Conservation (phyloP, 2,797 vertebrate species). For the Sylvia borin region DNA sequence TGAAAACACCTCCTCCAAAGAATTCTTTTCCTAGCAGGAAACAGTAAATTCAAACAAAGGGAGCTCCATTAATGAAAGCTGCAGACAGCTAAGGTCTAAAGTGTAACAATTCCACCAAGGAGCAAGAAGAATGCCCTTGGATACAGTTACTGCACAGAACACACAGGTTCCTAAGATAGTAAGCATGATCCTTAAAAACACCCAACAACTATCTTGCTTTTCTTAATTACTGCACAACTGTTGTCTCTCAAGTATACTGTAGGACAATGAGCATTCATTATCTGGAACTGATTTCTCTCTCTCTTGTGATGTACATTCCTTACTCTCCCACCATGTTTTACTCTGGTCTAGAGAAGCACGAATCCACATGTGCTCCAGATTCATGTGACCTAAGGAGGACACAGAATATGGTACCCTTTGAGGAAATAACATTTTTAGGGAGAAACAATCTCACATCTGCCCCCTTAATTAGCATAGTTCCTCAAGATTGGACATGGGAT, state of each 20-base stretch:
- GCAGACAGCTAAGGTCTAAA: not conserved
- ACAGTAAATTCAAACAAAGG: not conserved
- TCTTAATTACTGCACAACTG: not conserved
- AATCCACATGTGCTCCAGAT: not conserved
- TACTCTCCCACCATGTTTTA: not conserved
- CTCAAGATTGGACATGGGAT: not conserved
- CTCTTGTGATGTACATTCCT: not conserved
- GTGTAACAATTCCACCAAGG: fast-evolving
- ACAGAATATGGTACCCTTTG: not conserved
- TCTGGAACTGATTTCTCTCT: not conserved
- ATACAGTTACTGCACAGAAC: not conserved
- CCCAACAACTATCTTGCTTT: not conserved
- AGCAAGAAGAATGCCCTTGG: not conserved
- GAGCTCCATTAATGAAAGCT: not conserved
- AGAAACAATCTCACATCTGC: not conserved
- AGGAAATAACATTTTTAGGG: not conserved
- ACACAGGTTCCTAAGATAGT: not conserved
- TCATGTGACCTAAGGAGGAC: not conserved
- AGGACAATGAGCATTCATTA: not conserved
- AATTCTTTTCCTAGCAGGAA: not conserved
- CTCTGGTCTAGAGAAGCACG: not conserved
- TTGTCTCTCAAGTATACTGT: not conserved
- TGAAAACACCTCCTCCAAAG: not conserved
- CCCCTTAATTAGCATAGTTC: not conserved
- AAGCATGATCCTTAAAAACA: not conserved